Conservation (phyloP, 2,113 vertebrate genomes). For the Labrus mixtus region DNA sequence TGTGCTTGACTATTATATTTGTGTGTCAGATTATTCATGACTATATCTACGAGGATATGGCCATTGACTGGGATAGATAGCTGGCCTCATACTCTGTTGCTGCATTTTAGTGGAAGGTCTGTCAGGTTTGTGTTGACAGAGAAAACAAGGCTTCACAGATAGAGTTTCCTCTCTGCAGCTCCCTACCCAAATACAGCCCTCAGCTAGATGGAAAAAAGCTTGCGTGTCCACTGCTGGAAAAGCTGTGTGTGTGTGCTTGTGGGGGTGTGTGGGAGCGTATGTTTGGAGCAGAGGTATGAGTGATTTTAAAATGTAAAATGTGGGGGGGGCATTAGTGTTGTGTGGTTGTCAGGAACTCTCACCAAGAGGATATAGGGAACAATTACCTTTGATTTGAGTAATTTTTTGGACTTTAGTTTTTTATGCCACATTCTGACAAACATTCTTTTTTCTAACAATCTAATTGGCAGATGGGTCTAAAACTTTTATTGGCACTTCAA, state of each 20-base stretch:
- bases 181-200: slow-evolving; percentile 69
- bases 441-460: neutral
- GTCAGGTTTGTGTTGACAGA: slow-evolving; percentile 76
- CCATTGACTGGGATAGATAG: slow-evolving; percentile 45
- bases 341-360: neutral
- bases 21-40: slow-evolving; percentile 47
- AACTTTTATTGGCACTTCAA: neutral
- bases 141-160: slow-evolving; percentile 78
- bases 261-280: slow-evolving; percentile 5
- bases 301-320: slow-evolving; percentile 41
- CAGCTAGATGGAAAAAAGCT: slow-evolving; percentile 73
- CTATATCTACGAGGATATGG: slow-evolving; percentile 16
- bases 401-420: neutral
- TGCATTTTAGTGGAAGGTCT: slow-evolving; percentile 61
- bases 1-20: slow-evolving; percentile 63
- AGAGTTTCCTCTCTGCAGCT: slow-evolving; percentile 72
- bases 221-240: slow-evolving; percentile 54
- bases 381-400: neutral
- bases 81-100: slow-evolving; percentile 39
- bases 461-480: neutral
- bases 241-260: slow-evolving; percentile 27
- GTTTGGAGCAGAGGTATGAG: slow-evolving; percentile 15
- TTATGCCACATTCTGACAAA: neutral
- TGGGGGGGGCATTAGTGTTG: slow-evolving; percentile 4
- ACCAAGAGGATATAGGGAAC: neutral